Evolutionary conservation across 2,888 invertebrate species (phyloP).

Genomic region (Amblyjoppa proteus): DNA sequence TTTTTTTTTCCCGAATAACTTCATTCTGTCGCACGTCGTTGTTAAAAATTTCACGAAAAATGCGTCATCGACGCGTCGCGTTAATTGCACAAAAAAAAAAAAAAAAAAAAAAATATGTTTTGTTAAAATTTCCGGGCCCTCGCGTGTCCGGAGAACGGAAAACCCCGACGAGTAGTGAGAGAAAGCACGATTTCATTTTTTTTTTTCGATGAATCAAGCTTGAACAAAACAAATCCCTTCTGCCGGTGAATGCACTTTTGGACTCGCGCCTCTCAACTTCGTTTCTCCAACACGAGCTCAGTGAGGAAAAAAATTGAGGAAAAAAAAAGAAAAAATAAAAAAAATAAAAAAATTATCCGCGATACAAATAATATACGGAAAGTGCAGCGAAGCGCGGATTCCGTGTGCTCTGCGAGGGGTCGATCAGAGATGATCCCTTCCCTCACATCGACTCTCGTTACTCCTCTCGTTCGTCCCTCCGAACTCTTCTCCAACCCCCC

Average conservation of each 20-base stretch:
- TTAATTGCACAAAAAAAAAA: too few relatives aligned
- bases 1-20: too few relatives aligned
- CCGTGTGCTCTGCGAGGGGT: background rate
- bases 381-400: slow-evolving; percentile 18
- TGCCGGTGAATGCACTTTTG: slow-evolving; percentile 28
- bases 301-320: background rate
- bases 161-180: too few relatives aligned
- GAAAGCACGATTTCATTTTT: background rate
- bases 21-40: too few relatives aligned
- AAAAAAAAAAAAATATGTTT: too few relatives aligned
- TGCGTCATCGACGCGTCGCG: too few relatives aligned
- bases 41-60: too few relatives aligned
- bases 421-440: slow-evolving; percentile 45
- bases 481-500: slow-evolving; percentile 31
- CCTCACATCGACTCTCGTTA: slow-evolving; percentile 38
- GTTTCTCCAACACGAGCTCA: background rate
- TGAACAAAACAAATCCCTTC: background rate
- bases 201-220: background rate
- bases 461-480: slow-evolving; percentile 36
- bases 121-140: too few relatives aligned
- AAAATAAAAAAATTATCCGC: background rate
- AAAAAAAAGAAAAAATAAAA: background rate
- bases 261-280: slow-evolving; percentile 21
- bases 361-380: slow-evolving; percentile 7
- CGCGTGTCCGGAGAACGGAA: too few relatives aligned